A percentile compares a stretch with the other conserved stretches of the same genome.
Conservation (phyloP, 92 coral and sea anemone genomes). For the Epizoanthus scotinus region DNA sequence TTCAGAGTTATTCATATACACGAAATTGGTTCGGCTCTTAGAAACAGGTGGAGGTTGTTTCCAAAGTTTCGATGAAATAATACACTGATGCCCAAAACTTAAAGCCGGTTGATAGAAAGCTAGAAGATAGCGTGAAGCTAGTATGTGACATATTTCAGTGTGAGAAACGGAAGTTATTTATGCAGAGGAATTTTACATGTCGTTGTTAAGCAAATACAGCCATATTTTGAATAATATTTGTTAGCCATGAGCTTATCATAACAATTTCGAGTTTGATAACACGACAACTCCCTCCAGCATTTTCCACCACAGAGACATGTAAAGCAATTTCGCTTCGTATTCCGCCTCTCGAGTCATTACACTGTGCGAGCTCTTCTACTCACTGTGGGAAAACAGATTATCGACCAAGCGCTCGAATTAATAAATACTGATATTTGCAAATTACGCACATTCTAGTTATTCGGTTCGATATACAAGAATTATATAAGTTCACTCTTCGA, state of each 20-base stretch:
- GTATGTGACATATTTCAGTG: constrained; percentile 44
- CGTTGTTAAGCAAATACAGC: constrained; percentile 70
- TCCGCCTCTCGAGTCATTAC: constrained; percentile 29
- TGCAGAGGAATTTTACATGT: constrained; percentile 86
- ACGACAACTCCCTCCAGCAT: constrained; percentile 53
- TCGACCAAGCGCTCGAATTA: constrained; percentile 38
- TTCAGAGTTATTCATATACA: constrained; percentile 82
- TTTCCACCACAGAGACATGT: constrained; percentile 38
- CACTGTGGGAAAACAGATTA: constrained; percentile 35
- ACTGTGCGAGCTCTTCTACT: constrained; percentile 41
- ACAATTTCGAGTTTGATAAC: constrained; percentile 58
- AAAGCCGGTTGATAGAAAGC: constrained; percentile 54
- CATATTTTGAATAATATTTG: constrained; percentile 74
- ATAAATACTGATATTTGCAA: constrained; percentile 44
- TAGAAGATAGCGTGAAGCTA: constrained; percentile 25
- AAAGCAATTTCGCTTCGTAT: constrained; percentile 39
- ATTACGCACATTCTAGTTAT: constrained; percentile 31
- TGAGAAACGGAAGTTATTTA: constrained; percentile 72
- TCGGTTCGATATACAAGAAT: constrained; percentile 31
- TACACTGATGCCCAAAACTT: constrained; percentile 41
- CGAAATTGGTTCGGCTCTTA: constrained; percentile 69
- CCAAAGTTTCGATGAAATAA: constrained; percentile 51
- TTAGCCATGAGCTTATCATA: constrained; percentile 72
- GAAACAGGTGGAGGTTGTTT: constrained; percentile 46
- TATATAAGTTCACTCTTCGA: constrained; percentile 12